A percentile compares a stretch with the other conserved stretches of the same genome.
phyloP scores from a whole-genome alignment of 2,113 vertebrate genomes.

The Xiphophorus maculatus region DNA sequence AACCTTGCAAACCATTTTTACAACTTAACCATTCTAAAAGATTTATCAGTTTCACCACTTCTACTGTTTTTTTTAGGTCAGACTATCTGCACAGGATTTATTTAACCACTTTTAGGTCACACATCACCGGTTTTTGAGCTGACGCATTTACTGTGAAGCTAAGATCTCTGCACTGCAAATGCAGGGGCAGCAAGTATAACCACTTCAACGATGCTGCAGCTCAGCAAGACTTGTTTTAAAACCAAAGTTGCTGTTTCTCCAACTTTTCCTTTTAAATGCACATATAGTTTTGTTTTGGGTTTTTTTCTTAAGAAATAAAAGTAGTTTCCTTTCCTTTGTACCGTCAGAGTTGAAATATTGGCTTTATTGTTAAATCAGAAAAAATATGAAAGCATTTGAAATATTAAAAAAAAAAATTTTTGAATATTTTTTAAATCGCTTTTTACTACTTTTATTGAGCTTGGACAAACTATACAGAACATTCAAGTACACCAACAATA shows the following conservation, averaged over 20 bases:
- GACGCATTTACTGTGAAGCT: not conserved
- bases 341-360: no score
- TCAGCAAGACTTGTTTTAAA: not conserved
- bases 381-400: no score
- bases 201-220: not conserved
- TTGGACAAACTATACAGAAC: not conserved
- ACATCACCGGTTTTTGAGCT: not conserved
- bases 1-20: not conserved
- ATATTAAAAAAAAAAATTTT: no score
- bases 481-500: not conserved
- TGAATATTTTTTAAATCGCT: no score
- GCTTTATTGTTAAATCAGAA: no score
- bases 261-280: no score
- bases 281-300: not conserved
- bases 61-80: not conserved
- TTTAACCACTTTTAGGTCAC: not conserved
- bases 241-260: not conserved
- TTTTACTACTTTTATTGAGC: no score
- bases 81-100: not conserved
- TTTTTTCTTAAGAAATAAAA: not conserved
- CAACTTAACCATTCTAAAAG: not conserved
- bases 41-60: slow-evolving; percentile 1
- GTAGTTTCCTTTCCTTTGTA: no score
- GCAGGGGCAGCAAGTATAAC: not conserved
- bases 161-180: not conserved